Base-by-base conservation (phyloP, 2,113 vertebrate genomes). In the Oxygymnocypris stewartii region DNA sequence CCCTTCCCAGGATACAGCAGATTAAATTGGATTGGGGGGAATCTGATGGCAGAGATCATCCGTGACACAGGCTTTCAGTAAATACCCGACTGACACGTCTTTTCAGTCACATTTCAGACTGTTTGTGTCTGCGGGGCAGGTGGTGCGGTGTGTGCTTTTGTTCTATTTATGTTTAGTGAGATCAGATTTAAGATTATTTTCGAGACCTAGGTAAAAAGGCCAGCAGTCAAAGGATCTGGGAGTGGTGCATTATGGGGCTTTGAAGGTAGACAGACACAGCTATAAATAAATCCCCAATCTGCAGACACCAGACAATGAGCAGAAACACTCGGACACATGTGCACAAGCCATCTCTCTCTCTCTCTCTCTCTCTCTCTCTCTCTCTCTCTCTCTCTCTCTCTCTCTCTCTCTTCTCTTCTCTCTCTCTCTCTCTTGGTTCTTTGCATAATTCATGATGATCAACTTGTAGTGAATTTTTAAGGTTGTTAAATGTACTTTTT, bases 1-100 rank as follows among this genome's bases (percentile, higher is more conserved):
- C 84, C 89, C 86, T 90, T 86, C 81, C 37, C 9, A 87, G 69
- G 79, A 44, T 42, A 54, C 89, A 76, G 87, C 86, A 90, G 93
- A 92, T 90, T 93, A 89, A 93, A 93, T 91, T 90, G 91, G 92
- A 93, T 89, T 82, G 87, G 73, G 82, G 79, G 91, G 87, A 86
- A 91, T 91, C 91, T 90, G 82, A 85, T 85, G 88, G 88, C 54
- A 61, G 54, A 61, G 54, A 91, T 90, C 91, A 90, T 85, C 87
- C 87, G 23, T 71, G 51, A 85, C 86, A 78, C 65, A 87, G 77
- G 61, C 76, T 88, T 83, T 83, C 49, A 9, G 12, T 79, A 47
- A 79, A n/a, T 49, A 69, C 71, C 71, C 3, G 76, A 85, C 75
- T 76, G 44, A 63, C 79, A 31, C 1, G 40, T 67, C n/a, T 47